A percentile compares a stretch with the other conserved stretches of the same genome.
phyloP scores from a whole-genome alignment of 2,797 vertebrate genomes.

The Danio tinwini region DNA sequence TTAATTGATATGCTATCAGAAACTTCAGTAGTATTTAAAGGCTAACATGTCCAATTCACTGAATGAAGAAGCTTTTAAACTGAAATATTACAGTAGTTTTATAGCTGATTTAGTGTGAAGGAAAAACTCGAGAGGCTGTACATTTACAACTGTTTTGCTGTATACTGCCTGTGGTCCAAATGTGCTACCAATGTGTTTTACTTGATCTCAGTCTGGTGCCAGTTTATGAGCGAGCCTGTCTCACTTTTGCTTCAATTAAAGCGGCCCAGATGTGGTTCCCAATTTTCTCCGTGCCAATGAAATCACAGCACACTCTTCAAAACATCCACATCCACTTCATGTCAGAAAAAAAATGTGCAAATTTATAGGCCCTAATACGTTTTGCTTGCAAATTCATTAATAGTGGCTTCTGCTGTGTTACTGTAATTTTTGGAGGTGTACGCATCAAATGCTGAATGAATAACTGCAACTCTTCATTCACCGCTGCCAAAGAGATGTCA shows the following conservation, averaged over 20 bases:
- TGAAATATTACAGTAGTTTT: background rate
- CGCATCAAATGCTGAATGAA: conserved; percentile 26
- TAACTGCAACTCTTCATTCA: conserved; percentile 8
- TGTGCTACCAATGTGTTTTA: conserved; percentile 78
- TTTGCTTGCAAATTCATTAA: conserved; percentile 40
- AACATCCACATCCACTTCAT: conserved; percentile 46
- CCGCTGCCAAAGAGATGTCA: background rate
- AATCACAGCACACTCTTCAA: conserved; percentile 63
- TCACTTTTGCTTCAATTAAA: conserved; percentile 79
- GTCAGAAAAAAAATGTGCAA: conserved; percentile 36
- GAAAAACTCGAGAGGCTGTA: background rate
- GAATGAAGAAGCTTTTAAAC: too few relatives aligned
- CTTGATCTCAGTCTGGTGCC: conserved; percentile 82
- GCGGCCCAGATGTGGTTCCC: conserved; percentile 79
- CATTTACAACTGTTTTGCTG: conserved; percentile 56
- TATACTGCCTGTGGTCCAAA: conserved; percentile 69
- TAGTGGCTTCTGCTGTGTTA: conserved; percentile 39
- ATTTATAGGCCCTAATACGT: conserved; percentile 45
- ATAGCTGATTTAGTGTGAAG: background rate
- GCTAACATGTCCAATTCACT: background rate
- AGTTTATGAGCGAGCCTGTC: conserved; percentile 77
- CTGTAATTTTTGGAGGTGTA: conserved; percentile 27
- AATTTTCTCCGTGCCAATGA: conserved; percentile 66
- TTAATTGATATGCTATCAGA: background rate
- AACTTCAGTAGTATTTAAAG: background rate